phyloP scores from a whole-genome alignment of 2,113 vertebrate genomes.

The Thinocorus orbignyianus region DNA sequence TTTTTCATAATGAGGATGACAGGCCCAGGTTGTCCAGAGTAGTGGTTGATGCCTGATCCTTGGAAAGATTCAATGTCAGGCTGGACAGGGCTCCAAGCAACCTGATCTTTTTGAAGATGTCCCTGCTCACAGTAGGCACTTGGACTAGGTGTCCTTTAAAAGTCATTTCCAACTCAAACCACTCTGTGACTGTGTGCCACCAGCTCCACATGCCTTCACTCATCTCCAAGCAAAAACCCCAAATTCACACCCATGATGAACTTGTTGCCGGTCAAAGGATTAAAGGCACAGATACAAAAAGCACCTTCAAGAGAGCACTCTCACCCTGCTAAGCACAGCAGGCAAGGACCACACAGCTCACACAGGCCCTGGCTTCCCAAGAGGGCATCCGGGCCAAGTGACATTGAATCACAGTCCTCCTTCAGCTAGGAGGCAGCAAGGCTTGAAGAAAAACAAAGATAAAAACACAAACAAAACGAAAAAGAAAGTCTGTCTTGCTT shows the following conservation, averaged over 20 bases:
- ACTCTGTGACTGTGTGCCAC: background rate
- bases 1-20: background rate
- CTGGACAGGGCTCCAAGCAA: background rate
- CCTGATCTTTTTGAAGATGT: background rate
- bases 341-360: background rate
- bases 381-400: background rate
- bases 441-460: background rate
- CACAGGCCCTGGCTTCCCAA: background rate
- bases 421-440: background rate
- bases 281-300: background rate
- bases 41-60: background rate
- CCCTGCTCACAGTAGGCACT: background rate
- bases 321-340: background rate
- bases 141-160: background rate
- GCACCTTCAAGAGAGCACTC: background rate
- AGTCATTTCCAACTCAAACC: background rate
- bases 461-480: background rate
- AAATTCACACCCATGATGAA: background rate
- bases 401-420: background rate
- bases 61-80: background rate
- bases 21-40: background rate
- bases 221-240: background rate
- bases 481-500: background rate
- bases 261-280: background rate
- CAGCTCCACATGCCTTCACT: background rate